A percentile compares a stretch with the other conserved stretches of the same genome.
Conservation (phyloP, 2,797 vertebrate genomes). For the Fundulus diaphanus region DNA sequence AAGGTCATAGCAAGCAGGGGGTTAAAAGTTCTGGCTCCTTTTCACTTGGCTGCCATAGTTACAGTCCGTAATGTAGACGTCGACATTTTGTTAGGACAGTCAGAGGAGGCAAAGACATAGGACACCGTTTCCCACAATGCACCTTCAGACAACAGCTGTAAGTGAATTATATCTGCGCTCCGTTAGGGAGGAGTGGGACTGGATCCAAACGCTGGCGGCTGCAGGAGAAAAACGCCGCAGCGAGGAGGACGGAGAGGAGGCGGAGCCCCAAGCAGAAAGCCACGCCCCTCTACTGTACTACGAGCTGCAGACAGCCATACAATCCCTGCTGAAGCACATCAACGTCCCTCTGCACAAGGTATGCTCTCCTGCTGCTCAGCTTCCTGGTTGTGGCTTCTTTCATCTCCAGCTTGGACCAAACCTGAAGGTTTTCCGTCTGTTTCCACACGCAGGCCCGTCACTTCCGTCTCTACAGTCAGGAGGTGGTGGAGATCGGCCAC, state of each 20-base stretch:
- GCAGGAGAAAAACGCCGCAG: conserved; percentile 76
- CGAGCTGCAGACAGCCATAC: conserved; percentile 93
- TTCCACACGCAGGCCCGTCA: conserved; percentile 86
- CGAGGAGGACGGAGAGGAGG: conserved; percentile 81
- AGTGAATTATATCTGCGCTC: background rate
- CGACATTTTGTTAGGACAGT: background rate
- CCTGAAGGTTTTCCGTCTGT: background rate
- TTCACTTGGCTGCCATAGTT: background rate
- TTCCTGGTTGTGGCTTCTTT: background rate
- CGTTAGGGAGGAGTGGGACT: conserved; percentile 96
- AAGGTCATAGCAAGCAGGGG: too few species aligned
- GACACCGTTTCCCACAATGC: conserved; percentile 1
- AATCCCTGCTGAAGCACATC: conserved; percentile 91
- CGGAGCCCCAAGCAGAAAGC: conserved; percentile 78
- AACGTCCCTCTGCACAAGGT: conserved; percentile 95
- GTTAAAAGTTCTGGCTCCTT: background rate
- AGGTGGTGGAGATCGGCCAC: conserved; percentile 97
- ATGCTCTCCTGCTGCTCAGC: conserved; percentile 35
- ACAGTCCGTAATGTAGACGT: background rate
- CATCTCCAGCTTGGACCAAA: background rate
- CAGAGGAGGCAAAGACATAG: background rate
- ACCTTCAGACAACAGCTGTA: background rate
- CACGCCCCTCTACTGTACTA: conserved; percentile 88
- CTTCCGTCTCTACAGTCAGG: conserved; percentile 97
- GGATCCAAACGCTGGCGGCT: conserved; percentile 91